Base-by-base conservation (phyloP, 2,113 vertebrate species). In the Hepsetus odoe region DNA sequence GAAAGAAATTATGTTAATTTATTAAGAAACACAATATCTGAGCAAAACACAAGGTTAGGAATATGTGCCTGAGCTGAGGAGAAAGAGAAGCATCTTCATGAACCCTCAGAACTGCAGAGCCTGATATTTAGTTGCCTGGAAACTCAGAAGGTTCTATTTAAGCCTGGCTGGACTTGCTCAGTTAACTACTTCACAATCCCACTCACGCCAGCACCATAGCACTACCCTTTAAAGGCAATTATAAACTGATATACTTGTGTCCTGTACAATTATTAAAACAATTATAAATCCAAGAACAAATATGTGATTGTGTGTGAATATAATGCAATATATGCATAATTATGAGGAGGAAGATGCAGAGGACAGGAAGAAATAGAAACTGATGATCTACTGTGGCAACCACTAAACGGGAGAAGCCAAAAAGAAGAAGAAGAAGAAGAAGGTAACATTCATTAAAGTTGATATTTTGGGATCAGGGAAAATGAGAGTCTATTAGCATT, bases 111-210 rank as follows among this genome's bases (percentile, higher is more conserved):
- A 22, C 35, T 61, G n/a, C 8, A 4, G 8, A 16, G 44, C 22
- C 28, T 28, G 35, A 28, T 26, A 46, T 26, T 72, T 62, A 64
- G 77, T 67, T 79, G 77, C 49, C 62, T 72, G 61, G 69, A 73
- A 56, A 73, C 33, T 73, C 28, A 51, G 30, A 46, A 59, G 33
- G 30, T 28, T 77, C 53, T 53, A 24, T 59, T 56, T 59, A 65
- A 77, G 69, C 42, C 33, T 20, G 49, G 32, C 53, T 77, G 14
- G 10, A 59, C 38, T 49, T 33, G 30, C 61, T 26, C 40, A 28
- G 30, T 30, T 11, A 68, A 69, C 51, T 33, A 69, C 38, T 69
- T 55, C 28, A 68, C 24, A 56, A 68, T 77, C 33, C 74, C 74
- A 58, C 49, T 76, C 74, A 30, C 33, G n/a, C 58, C n/a, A 55